A percentile compares a stretch with the other conserved stretches of the same genome.
These are phyloP conservation scores for Anarhynchus alexandrinus DNA, from an alignment of 2,113 vertebrate species.

Conservation along the genomic window DNA sequence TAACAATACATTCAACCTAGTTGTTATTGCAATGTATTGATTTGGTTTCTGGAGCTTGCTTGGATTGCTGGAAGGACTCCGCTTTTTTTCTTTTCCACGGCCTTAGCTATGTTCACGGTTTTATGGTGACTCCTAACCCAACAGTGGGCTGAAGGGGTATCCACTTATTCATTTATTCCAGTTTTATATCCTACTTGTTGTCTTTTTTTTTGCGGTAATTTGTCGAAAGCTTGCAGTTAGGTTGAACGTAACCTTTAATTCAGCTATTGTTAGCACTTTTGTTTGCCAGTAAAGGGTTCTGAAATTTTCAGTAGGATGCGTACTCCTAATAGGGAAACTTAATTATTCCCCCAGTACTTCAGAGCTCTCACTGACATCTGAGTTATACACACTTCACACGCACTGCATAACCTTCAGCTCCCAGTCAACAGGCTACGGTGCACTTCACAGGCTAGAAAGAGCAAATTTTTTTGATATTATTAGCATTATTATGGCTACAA, in stretches of 20 bases:
- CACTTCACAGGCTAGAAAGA: background rate
- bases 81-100: background rate
- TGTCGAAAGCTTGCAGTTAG: slow-evolving; percentile 81
- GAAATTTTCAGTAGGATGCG: slow-evolving; percentile 59
- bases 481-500: slow-evolving; percentile 24
- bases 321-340: slow-evolving; percentile 53
- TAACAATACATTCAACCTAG: background rate
- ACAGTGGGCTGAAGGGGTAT: background rate
- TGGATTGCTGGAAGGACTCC: background rate
- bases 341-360: slow-evolving; percentile 67
- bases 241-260: slow-evolving; percentile 90
- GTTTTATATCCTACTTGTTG: slow-evolving; percentile 18
- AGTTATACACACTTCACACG: slow-evolving; percentile 35
- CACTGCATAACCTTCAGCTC: slow-evolving; percentile 49
- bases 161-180: slow-evolving; percentile 36
- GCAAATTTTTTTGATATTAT: background rate
- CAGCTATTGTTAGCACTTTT: slow-evolving; percentile 89
- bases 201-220: slow-evolving; percentile 78
- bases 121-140: background rate
- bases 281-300: slow-evolving; percentile 79
- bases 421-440: background rate
- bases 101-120: background rate
- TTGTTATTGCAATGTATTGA: background rate
- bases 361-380: slow-evolving; percentile 44
- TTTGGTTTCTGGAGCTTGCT: slow-evolving; percentile 2